Percentiles rank a stretch among this genome's conserved stretches.
Evolutionary conservation across 2,113 vertebrate species (phyloP).

Genomic region (Platichthys stellatus): DNA sequence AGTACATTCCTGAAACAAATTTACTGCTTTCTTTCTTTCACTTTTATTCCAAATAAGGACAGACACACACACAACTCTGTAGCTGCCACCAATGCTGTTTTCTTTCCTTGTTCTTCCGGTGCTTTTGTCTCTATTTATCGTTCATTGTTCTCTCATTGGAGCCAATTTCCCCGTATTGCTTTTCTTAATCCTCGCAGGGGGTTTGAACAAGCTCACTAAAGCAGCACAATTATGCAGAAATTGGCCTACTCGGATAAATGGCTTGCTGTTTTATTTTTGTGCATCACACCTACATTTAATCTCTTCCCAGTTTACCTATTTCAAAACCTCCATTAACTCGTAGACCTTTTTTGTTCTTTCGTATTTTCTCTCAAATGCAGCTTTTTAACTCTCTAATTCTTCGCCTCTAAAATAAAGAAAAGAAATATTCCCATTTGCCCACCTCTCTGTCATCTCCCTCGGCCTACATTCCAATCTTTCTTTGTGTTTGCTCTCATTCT

Average conservation of each 20-base stretch:
- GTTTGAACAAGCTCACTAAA: conserved; percentile 55
- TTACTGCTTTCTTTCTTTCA: not conserved
- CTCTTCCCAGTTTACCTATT: conserved; percentile 6
- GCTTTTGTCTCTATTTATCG: conserved; percentile 42
- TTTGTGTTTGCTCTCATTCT: conserved; percentile 58
- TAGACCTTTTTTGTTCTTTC: conserved; percentile 14
- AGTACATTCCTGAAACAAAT: conserved; percentile 4
- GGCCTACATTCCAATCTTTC: conserved; percentile 53
- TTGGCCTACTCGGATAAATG: conserved; percentile 61
- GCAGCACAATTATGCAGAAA: conserved; percentile 57
- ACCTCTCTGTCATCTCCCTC: conserved; percentile 14
- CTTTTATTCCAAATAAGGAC: conserved; percentile 29
- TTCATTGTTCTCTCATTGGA: conserved; percentile 58
- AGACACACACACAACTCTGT: not conserved
- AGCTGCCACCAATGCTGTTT: conserved; percentile 20
- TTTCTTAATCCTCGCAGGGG: conserved; percentile 59
- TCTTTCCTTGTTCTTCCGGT: conserved; percentile 24
- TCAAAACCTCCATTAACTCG: not conserved
- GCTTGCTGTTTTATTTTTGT: conserved; percentile 7
- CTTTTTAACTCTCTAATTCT: conserved; percentile 31
- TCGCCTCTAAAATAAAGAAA: not conserved
- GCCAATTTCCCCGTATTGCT: conserved; percentile 54
- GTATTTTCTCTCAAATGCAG: conserved; percentile 27
- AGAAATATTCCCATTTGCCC: not conserved
- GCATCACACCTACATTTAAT: conserved; percentile 42